A percentile compares a stretch with the other conserved stretches of the same genome.
These are phyloP conservation scores for Thecocarcelia acutangulata DNA, from an alignment of 2,888 invertebrate species.

Conservation along the genomic window DNA sequence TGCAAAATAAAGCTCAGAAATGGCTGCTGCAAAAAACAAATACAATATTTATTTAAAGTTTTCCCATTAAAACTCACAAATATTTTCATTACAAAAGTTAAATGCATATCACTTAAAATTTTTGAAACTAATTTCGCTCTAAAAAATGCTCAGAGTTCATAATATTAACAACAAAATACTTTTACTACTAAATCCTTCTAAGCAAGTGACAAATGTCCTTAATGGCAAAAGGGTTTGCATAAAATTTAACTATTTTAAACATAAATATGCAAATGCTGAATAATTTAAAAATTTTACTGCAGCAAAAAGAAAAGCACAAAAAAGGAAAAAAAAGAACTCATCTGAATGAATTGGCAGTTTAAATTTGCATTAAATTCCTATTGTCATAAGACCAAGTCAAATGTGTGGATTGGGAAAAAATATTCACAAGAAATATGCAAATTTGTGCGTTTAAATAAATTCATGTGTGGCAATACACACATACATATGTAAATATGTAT, in stretches of 20 bases:
- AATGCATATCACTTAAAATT: conserved; percentile 4
- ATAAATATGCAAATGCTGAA: conserved; percentile 12
- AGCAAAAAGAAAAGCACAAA: neutral
- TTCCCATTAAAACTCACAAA: neutral
- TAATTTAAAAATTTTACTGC: neutral
- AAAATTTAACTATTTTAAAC: conserved; percentile 19
- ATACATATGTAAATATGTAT: no score
- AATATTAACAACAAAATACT: conserved; percentile 14
- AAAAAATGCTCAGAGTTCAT: neutral
- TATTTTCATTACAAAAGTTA: conserved; percentile 10
- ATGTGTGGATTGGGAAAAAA: no score
- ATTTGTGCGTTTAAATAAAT: no score
- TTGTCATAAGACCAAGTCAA: neutral
- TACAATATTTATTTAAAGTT: neutral
- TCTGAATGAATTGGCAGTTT: conserved; percentile 4
- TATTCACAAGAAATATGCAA: no score
- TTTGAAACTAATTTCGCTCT: conserved; percentile 16
- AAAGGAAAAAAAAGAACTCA: neutral
- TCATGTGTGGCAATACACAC: no score
- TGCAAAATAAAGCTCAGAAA: no score
- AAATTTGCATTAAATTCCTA: neutral
- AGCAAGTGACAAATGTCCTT: conserved; percentile 10
- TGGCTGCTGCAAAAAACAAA: no score
- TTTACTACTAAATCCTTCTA: conserved; percentile 10
- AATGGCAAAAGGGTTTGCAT: conserved; percentile 29